A percentile compares a stretch with the other conserved stretches of the same genome.
Evolutionary conservation across 2,888 invertebrate genomes (phyloP).

Genomic region (Myopa tessellatipennis): DNA sequence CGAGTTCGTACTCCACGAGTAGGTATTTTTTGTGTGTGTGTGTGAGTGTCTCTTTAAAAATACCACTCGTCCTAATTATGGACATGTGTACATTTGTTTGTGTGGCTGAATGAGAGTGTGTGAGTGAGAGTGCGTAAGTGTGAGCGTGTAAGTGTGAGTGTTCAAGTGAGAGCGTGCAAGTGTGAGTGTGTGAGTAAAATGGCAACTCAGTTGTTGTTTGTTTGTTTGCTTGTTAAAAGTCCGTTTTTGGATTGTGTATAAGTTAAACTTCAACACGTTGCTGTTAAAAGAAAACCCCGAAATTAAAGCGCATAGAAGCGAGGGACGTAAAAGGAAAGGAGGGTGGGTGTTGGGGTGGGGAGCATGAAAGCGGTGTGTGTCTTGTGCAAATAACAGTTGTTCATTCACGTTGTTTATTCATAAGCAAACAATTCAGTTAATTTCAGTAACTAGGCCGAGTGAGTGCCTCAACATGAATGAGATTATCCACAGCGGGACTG

Average conservation of each 20-base stretch:
- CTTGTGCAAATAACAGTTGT: conserved; percentile 48
- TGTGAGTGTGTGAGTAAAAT: no score
- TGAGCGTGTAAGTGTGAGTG: no score
- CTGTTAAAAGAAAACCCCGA: background rate
- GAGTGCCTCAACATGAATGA: conserved; percentile 6
- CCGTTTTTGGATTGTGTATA: background rate
- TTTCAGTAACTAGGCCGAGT: conserved; percentile 49
- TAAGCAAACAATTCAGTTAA: conserved; percentile 67
- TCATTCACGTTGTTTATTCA: conserved; percentile 60
- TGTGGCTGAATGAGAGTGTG: no score
- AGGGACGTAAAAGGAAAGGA: background rate
- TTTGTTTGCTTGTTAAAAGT: conserved; percentile 1
- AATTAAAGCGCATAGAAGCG: conserved; percentile 11
- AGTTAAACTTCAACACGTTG: conserved; percentile 5
- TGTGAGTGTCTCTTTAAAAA: no score
- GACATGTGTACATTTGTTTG: background rate
- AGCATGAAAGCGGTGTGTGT: background rate
- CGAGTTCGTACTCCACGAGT: background rate
- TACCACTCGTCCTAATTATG: no score
- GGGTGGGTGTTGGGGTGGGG: background rate
- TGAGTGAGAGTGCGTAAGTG: no score
- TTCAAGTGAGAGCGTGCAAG: no score
- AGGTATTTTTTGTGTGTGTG: no score
- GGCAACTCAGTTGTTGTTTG: no score
- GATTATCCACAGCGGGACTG: background rate